phyloP scores from a whole-genome alignment of 2,797 vertebrate species.

The Lacerta agilis region DNA sequence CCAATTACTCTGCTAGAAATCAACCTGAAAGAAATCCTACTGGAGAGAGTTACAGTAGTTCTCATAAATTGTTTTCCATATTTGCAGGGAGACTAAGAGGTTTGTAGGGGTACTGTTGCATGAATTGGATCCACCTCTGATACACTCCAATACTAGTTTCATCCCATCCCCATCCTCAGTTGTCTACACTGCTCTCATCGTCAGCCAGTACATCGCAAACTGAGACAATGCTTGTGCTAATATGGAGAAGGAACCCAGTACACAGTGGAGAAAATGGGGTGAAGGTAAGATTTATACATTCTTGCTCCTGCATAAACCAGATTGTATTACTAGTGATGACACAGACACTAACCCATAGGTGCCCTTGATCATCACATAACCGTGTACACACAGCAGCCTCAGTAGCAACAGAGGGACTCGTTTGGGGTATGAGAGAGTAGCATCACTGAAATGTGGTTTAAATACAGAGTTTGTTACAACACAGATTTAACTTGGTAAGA shows the following conservation, averaged over 20 bases:
- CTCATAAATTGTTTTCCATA: background rate
- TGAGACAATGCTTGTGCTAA: background rate
- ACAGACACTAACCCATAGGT: background rate
- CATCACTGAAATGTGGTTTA: background rate
- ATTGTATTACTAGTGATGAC: background rate
- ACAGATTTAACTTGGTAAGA: background rate
- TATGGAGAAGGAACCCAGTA: background rate
- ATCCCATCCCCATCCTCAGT: no score
- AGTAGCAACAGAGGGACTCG: background rate
- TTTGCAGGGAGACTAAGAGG: background rate
- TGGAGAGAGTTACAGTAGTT: background rate
- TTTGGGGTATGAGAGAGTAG: background rate
- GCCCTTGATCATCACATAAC: background rate
- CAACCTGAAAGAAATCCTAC: background rate
- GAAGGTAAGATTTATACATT: background rate
- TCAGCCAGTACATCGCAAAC: background rate
- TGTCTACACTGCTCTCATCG: background rate
- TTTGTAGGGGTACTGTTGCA: background rate
- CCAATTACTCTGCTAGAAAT: constrained; percentile 38
- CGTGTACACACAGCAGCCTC: background rate
- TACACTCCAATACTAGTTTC: background rate
- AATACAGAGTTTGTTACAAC: background rate
- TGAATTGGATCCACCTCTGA: background rate
- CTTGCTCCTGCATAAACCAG: background rate
- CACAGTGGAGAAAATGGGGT: background rate